Evolutionary conservation across 2,113 vertebrate genomes (phyloP).

Genomic region (Marcusenius ussheri): DNA sequence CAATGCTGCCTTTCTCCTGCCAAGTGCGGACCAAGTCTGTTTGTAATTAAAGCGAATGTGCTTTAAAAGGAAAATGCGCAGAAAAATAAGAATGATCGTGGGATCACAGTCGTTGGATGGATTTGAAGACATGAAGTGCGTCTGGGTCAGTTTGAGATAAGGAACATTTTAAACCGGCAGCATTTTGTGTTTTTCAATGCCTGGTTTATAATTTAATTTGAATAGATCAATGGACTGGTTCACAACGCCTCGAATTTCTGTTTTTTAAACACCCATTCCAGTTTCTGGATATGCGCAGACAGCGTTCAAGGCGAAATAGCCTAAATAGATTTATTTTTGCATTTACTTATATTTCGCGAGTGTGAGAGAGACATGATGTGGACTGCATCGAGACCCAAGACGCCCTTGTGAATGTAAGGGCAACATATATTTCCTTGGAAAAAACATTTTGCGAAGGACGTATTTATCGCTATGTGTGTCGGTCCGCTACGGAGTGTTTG

Average conservation of each 20-base stretch:
- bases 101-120: background rate
- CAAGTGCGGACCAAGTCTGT: background rate
- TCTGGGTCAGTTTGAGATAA: background rate
- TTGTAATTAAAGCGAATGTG: background rate
- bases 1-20: background rate
- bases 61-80: background rate
- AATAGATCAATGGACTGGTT: background rate
- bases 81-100: background rate
- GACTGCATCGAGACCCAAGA: constrained; percentile 7
- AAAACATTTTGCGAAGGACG: constrained; percentile 3
- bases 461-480: constrained; percentile 5
- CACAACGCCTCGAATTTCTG: background rate
- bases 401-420: background rate
- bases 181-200: background rate
- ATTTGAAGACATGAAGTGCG: background rate
- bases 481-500: background rate
- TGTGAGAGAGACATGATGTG: background rate
- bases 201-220: background rate
- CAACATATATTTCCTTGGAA: background rate
- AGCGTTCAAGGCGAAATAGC: background rate
- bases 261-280: background rate
- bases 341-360: constrained; percentile 1
- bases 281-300: background rate
- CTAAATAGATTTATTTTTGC: background rate
- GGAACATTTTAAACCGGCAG: background rate